These are phyloP conservation scores for Dromiciops gliroides DNA, from an alignment of 2,113 vertebrate species.

Conservation along the genomic window DNA sequence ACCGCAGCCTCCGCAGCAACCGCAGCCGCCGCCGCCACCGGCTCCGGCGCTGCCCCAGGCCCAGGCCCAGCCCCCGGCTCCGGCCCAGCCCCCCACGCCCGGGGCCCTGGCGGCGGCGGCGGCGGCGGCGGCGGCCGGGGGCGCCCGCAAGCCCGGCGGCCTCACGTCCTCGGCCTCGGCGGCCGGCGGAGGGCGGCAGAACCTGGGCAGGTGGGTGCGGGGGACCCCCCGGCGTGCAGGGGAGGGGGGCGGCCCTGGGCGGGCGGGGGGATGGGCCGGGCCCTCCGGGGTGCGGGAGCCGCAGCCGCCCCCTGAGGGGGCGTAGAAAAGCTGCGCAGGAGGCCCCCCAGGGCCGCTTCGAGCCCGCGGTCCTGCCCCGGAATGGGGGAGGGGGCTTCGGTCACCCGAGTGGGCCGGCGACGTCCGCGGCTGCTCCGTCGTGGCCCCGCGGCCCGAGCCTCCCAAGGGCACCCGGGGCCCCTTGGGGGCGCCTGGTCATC, in stretches of 20 bases:
- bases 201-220: conserved; percentile 91
- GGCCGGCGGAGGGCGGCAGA: conserved; percentile 88
- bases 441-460: conserved; percentile 57
- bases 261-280: conserved; percentile 84
- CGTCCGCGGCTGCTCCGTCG: conserved; percentile 62
- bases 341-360: conserved; percentile 48
- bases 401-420: conserved; percentile 23
- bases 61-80: not conserved
- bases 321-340: not conserved
- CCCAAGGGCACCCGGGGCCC: conserved; percentile 72
- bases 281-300: conserved; percentile 14
- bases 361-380: conserved; percentile 49
- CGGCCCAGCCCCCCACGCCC: conserved; percentile 36
- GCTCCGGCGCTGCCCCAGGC: conserved; percentile 73
- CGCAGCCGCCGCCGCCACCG: conserved; percentile 74
- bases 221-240: conserved; percentile 82
- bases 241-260: conserved; percentile 82
- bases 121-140: conserved; percentile 82
- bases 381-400: conserved; percentile 21
- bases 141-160: conserved; percentile 88
- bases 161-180: conserved; percentile 75
- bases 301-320: conserved; percentile 14
- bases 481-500: not conserved
- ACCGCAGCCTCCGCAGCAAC: conserved; percentile 87
- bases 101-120: conserved; percentile 68